phyloP scores from a whole-genome alignment of 2,888 invertebrate species.

The Belgica antarctica region DNA sequence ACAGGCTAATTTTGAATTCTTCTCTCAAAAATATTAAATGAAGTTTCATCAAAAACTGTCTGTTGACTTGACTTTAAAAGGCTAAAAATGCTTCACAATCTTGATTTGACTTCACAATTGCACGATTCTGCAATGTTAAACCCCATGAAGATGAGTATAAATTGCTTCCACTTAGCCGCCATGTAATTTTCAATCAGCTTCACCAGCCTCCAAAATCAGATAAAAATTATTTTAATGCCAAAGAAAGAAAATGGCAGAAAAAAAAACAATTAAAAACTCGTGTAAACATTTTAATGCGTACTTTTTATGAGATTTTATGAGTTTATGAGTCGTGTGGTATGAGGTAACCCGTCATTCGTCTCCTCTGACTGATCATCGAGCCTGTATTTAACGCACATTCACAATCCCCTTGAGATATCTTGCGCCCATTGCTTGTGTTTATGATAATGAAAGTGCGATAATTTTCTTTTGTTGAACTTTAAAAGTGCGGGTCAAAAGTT shows the following conservation, averaged over 20 bases:
- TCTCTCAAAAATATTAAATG: no score
- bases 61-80: no score
- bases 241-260: neutral
- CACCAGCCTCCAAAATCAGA: constrained; percentile 3
- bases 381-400: constrained; percentile 24
- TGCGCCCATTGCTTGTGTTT: neutral
- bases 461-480: constrained; percentile 22
- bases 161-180: neutral
- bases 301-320: constrained; percentile 4
- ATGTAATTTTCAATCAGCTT: neutral
- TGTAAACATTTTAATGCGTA: neutral
- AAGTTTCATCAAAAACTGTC: no score
- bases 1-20: no score
- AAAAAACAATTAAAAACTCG: constrained; percentile 20
- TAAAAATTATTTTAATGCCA: constrained; percentile 7
- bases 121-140: no score
- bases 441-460: constrained; percentile 29
- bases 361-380: neutral
- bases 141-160: no score
- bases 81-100: no score
- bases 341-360: neutral
- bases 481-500: constrained; percentile 41
- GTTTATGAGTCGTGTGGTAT: neutral
- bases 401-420: neutral
- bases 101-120: no score